Percentiles rank a stretch among this genome's conserved stretches.
Conservation (phyloP, 2,113 vertebrate genomes). For the Donacobius atricapilla region DNA sequence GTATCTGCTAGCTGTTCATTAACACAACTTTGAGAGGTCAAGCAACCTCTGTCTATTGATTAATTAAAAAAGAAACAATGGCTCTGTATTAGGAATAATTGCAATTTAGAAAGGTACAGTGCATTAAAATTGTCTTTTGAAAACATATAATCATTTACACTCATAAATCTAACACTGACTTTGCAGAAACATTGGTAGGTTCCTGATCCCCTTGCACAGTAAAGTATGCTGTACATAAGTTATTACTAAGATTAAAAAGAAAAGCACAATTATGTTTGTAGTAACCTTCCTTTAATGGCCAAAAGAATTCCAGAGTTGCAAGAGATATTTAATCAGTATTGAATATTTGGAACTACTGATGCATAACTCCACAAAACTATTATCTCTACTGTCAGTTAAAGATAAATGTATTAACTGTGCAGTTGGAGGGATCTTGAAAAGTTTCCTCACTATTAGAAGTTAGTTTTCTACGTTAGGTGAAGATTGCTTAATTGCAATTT, state of each 20-base stretch:
- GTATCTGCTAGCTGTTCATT: not conserved
- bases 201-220: not conserved
- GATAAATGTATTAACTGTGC: not conserved
- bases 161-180: not conserved
- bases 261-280: not conserved
- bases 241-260: not conserved
- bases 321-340: not conserved
- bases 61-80: not conserved
- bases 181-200: not conserved
- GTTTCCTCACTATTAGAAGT: not conserved
- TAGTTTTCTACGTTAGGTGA: not conserved
- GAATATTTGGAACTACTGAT: not conserved
- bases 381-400: not conserved
- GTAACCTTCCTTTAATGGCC: not conserved
- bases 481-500: not conserved
- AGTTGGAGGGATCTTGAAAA: slow-evolving; percentile 2
- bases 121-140: not conserved
- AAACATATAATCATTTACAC: not conserved
- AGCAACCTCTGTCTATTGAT: not conserved
- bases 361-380: not conserved
- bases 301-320: not conserved
- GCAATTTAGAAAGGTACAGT: not conserved
- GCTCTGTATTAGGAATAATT: not conserved
- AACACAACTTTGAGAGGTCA: not conserved
- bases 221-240: not conserved